Conservation (phyloP, 2,113 vertebrate species). For the Todiramphus chloris region DNA sequence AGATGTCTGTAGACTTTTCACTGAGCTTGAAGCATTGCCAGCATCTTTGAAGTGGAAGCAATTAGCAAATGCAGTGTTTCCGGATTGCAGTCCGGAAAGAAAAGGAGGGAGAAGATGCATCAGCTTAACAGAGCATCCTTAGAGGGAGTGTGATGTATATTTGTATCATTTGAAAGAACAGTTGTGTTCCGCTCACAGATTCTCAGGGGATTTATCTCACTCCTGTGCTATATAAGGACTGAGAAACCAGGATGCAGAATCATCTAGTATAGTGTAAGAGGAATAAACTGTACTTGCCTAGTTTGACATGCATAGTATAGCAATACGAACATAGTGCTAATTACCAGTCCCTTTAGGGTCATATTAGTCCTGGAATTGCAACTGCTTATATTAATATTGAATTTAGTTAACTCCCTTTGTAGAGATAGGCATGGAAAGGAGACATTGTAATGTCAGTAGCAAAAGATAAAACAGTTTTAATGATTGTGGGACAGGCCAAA, state of each 20-base stretch:
- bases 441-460: not conserved
- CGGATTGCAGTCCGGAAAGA: not conserved
- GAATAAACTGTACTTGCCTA: not conserved
- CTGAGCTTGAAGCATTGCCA: not conserved
- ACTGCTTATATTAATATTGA: not conserved
- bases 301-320: not conserved
- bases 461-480: not conserved
- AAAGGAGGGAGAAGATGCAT: not conserved
- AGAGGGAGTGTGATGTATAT: not conserved
- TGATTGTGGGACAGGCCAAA: not conserved
- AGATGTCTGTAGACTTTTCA: not conserved
- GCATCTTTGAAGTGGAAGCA: not conserved
- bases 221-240: not conserved
- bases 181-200: not conserved
- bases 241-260: not conserved
- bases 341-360: not conserved
- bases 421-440: not conserved
- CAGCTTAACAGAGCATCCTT: not conserved
- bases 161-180: not conserved
- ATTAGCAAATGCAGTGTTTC: not conserved
- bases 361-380: not conserved
- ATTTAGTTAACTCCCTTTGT: not conserved
- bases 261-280: not conserved
- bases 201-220: not conserved
- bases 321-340: not conserved